Evolutionary conservation across 2,888 invertebrate species (phyloP).

Genomic region (Cabera pusaria): DNA sequence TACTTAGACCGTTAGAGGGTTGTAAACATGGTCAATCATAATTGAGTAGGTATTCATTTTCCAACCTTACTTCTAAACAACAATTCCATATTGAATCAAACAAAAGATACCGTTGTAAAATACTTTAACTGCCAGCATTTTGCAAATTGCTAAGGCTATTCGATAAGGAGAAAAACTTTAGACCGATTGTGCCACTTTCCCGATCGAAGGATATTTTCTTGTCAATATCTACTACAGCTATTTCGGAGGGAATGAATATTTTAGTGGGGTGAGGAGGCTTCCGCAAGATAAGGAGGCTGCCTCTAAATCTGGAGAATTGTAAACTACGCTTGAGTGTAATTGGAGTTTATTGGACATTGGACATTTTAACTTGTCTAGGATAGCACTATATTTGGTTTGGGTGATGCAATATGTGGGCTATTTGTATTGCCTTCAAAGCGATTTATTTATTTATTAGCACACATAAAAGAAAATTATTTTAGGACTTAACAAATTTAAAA

Average conservation of each 20-base stretch:
- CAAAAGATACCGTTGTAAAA: background rate
- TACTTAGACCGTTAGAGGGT: no score
- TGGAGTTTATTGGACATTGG: conserved; percentile 55
- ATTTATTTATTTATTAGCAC: no score
- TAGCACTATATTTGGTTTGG: background rate
- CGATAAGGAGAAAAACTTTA: conserved; percentile 32
- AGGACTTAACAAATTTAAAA: no score
- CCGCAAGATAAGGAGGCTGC: conserved; percentile 38
- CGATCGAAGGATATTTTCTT: conserved; percentile 36
- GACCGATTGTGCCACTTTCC: conserved; percentile 32
- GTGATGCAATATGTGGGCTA: background rate
- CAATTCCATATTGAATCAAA: no score
- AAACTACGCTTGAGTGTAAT: conserved; percentile 42
- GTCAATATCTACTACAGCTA: conserved; percentile 29
- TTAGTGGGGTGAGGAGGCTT: conserved; percentile 35
- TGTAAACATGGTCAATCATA: no score
- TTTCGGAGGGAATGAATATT: conserved; percentile 47
- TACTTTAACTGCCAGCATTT: conserved; percentile 4
- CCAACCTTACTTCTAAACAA: no score
- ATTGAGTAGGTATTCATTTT: no score
- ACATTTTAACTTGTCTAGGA: conserved; percentile 39
- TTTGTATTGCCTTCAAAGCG: no score
- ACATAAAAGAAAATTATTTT: no score
- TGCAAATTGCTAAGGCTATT: conserved; percentile 12
- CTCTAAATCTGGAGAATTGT: conserved; percentile 54